A percentile compares a stretch with the other conserved stretches of the same genome.
Evolutionary conservation across 2,888 invertebrate genomes (phyloP).

Genomic region (Ditylenchus weischeri): DNA sequence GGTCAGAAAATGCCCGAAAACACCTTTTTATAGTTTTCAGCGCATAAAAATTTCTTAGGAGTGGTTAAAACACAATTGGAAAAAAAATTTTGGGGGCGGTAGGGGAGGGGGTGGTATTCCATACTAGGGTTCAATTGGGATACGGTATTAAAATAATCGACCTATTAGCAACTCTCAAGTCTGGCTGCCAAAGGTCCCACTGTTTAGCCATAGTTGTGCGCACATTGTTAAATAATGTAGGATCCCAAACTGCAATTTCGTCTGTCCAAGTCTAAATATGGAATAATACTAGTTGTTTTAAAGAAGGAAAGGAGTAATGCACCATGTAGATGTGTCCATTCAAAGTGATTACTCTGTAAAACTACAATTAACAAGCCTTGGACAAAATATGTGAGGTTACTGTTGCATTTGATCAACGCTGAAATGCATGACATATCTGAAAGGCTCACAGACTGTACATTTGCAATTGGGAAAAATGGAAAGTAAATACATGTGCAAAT

Average conservation of each 20-base stretch:
- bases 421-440: slow-evolving; percentile 40
- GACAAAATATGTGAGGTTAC: slow-evolving; percentile 13
- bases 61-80: no score
- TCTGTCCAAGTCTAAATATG: slow-evolving; percentile 27
- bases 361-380: no score
- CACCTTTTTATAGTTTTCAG: no score
- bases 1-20: no score
- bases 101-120: no score
- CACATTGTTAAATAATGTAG: slow-evolving; percentile 49
- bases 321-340: slow-evolving; percentile 56
- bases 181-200: slow-evolving; percentile 53
- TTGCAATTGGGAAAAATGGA: slow-evolving; percentile 13
- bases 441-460: neutral
- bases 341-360: slow-evolving; percentile 36
- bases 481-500: slow-evolving; percentile 41
- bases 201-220: slow-evolving; percentile 42
- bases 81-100: no score
- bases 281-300: neutral
- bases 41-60: no score
- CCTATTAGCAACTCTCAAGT: slow-evolving; percentile 50
- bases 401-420: slow-evolving; percentile 47
- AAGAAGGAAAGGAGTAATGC: slow-evolving; percentile 4
- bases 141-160: slow-evolving; percentile 13
- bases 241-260: slow-evolving; percentile 52
- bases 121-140: no score